Conservation (phyloP, 1,140 invertebrate species). For the Drosophila repletoides region DNA sequence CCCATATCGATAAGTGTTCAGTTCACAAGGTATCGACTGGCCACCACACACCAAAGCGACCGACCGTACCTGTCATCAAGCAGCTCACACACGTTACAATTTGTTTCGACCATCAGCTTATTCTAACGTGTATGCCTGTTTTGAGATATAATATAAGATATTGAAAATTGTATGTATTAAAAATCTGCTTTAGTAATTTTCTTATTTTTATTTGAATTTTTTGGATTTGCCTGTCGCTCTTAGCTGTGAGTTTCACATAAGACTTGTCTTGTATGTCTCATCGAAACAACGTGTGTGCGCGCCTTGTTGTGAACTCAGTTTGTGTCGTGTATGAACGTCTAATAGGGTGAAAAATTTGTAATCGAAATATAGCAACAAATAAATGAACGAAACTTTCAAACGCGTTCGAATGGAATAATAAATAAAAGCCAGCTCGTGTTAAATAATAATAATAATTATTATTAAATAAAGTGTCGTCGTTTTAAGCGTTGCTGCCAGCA, state of each 20-base stretch:
- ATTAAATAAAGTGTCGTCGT: slow-evolving; percentile 17
- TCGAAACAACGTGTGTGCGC: slow-evolving; percentile 11
- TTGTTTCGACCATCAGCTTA: not conserved
- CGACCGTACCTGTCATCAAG: not conserved
- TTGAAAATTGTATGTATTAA: too few relatives aligned
- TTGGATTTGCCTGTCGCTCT: too few relatives aligned
- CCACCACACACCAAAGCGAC: not conserved
- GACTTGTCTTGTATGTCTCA: too few relatives aligned
- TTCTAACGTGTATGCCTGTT: not conserved
- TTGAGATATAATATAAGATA: too few relatives aligned
- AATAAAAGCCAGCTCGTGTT: slow-evolving; percentile 1
- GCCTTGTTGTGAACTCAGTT: not conserved
- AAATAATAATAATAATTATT: not conserved
- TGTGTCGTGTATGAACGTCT: slow-evolving; percentile 11
- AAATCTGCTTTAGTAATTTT: too few relatives aligned
- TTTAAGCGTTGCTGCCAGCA: slow-evolving; percentile 22
- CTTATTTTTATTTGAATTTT: not conserved
- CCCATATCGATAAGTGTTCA: not conserved
- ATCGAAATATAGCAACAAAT: slow-evolving; percentile 60
- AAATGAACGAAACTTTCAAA: slow-evolving; percentile 59
- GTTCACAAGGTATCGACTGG: not conserved
- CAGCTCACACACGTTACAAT: not conserved
- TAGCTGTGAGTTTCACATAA: too few relatives aligned
- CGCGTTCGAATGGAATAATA: slow-evolving; percentile 39
- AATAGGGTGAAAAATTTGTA: slow-evolving; percentile 44